phyloP scores from a whole-genome alignment of 2,888 invertebrate genomes.

The Agonopterix arenella region DNA sequence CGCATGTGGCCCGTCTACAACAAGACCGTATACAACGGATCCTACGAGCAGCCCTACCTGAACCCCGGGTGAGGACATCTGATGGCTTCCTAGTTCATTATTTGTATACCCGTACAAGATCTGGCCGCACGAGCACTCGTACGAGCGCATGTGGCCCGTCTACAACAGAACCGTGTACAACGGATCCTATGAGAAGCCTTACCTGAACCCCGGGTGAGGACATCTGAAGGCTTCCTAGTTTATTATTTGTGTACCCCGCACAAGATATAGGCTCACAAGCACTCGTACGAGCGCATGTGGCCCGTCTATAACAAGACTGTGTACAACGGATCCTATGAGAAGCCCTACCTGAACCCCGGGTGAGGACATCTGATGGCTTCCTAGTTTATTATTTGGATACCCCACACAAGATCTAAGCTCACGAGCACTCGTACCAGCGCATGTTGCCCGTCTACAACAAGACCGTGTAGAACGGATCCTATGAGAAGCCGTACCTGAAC shows the following conservation, averaged over 20 bases:
- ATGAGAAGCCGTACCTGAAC: too few species aligned
- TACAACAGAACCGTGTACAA: too few species aligned
- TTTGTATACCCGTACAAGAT: neutral
- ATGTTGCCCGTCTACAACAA: too few species aligned
- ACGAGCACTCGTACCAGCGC: slow-evolving; percentile 94
- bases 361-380: slow-evolving; percentile 6
- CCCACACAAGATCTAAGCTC: slow-evolving; percentile 34
- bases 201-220: too few species aligned
- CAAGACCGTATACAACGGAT: slow-evolving; percentile 78
- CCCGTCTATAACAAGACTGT: slow-evolving; percentile 88
- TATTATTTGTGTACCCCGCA: too few species aligned
- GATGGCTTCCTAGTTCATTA: neutral
- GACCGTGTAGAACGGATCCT: too few species aligned
- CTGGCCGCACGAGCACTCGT: slow-evolving; percentile 88
- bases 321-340: slow-evolving; percentile 60
- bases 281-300: slow-evolving; percentile 94
- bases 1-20: slow-evolving; percentile 92
- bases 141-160: too few species aligned
- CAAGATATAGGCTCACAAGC: slow-evolving; percentile 95
- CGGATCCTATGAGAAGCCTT: too few species aligned
- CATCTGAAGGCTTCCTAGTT: too few species aligned
- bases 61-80: slow-evolving; percentile 37
- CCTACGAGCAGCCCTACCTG: slow-evolving; percentile 42
- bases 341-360: slow-evolving; percentile 54
- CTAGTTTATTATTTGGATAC: neutral